Evolutionary conservation across 1,140 invertebrate genomes (phyloP), one percentile per base, ranked within the genome.

Genomic region (Dolichoris vasculosae): DNA sequence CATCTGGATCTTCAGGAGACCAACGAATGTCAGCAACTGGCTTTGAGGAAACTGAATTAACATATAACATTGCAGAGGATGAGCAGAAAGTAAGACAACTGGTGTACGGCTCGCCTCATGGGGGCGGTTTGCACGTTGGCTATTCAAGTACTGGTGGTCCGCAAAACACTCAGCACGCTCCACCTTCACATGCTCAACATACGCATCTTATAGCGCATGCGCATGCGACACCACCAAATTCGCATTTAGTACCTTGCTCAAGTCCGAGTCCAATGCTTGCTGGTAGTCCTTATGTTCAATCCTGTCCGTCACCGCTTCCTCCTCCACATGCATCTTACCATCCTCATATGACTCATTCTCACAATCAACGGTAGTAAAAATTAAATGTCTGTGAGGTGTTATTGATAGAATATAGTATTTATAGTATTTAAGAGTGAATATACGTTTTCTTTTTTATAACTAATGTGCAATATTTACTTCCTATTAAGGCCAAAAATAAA

Each of bases 11-110:
- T 1, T 94, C 95, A 6, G 94, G 94, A 43, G 98, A 99, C 93
- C 98, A 99, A 93, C 95, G 98, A 87, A 99, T 99, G 98, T 99
- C 98, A 75, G 98, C 98, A 73, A 99, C 98, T 67, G 98, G 98
- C 85, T 99, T 98, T 95, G 98, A 99, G 95, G 98, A 99, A 93
- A 99, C 98, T 73, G 98, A 99, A 95, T 95, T 99, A 87, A 98
- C 97, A 85, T 99, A 99, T 95, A 98, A 98, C 94, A 97, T 99
- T 92, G 96, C 96, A 92, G 97, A 98, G 94, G 97, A 98, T 93
- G 97, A 98, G 93, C 97, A 97, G 94, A 98, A 98, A 97, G 97
- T 98, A 97, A 97, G 97, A 94, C 97, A 97, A 96, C 95, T 97
- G 95, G 97, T 97, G 94, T 97, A 97, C 94, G 96, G 96, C 90